A percentile compares a stretch with the other conserved stretches of the same genome.
These are phyloP conservation scores for Scyliorhinus canicula DNA, from an alignment of 2,797 vertebrate species.

Conservation along the genomic window DNA sequence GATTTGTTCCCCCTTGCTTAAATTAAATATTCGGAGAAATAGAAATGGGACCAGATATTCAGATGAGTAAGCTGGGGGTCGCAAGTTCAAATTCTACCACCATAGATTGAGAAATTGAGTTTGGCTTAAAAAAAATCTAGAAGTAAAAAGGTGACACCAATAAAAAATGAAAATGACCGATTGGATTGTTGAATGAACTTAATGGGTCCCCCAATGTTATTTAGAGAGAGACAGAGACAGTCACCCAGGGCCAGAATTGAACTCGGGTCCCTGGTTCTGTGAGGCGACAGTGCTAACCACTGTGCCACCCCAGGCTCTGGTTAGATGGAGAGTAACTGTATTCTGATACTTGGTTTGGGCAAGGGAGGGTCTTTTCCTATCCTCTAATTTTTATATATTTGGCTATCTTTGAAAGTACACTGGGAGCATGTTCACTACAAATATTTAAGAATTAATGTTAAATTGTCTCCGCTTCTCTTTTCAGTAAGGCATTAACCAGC, in stretches of 20 bases:
- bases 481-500: neutral
- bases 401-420: neutral
- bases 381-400: neutral
- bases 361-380: neutral
- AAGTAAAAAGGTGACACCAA: neutral
- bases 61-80: too few species aligned
- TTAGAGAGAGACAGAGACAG: too few species aligned
- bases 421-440: neutral
- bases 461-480: neutral
- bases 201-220: neutral
- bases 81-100: neutral
- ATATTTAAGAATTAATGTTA: neutral
- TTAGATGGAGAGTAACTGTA: neutral
- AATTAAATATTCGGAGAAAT: neutral
- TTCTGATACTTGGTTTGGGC: neutral
- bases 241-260: too few species aligned
- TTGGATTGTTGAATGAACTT: neutral
- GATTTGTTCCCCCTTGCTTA: neutral
- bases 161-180: neutral
- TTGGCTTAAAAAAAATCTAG: neutral
- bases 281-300: too few species aligned
- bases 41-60: neutral
- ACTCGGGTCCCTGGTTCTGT: too few species aligned
- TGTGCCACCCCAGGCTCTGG: neutral
- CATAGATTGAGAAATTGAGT: neutral